Base-by-base conservation (phyloP, 2,113 vertebrate species). In the Prionailurus bengalensis region DNA sequence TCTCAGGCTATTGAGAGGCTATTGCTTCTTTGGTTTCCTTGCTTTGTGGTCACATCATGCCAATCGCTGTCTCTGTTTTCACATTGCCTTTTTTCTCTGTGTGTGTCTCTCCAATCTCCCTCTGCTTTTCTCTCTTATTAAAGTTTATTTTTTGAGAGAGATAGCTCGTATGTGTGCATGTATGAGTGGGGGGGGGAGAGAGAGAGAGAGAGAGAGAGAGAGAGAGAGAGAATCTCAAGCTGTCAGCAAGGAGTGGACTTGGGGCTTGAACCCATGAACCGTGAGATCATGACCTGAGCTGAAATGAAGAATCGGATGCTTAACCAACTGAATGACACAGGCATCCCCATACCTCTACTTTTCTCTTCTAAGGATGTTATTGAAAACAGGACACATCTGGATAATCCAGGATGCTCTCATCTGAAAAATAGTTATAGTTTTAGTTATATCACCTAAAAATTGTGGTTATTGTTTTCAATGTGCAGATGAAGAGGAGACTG, bases 401-500 rank as follows among this genome's bases (percentile, higher is more conserved):
- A n/a, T 78, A 90, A 66, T 85, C 36, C 16, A 82, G 39, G 9
- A 9, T 94, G 6, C 33, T 31, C 9, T 58, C 36, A 53, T 89
- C 31, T 93, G 39, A 95, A 78, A 45, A 45, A 45, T 45, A 45
- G 45, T 45, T 45, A 45, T 9, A 45, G 45, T 45, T 45, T 45
- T 45, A 9, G 45, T 45, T 45, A 9, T 45, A 45, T 65, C 65
- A 0, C 42, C 33, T 94, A 82, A 83, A 93, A 70, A 85, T 23
- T 92, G 21, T 91, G 96, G 29, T 80, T 93, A 31, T 92, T 96
- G 51, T 93, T 95, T 96, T 98, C 98, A 92, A 95, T 96, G 88
- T 97, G 58, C 97, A 98, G 99, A 94, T 98, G 91, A 96, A 66
- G 65, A 13, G 85, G 92, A 97, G 82, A 58, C 27, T 89, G 96